These are phyloP conservation scores for Pseudopodoces humilis DNA, from an alignment of 2,113 vertebrate species.

Conservation along the genomic window DNA sequence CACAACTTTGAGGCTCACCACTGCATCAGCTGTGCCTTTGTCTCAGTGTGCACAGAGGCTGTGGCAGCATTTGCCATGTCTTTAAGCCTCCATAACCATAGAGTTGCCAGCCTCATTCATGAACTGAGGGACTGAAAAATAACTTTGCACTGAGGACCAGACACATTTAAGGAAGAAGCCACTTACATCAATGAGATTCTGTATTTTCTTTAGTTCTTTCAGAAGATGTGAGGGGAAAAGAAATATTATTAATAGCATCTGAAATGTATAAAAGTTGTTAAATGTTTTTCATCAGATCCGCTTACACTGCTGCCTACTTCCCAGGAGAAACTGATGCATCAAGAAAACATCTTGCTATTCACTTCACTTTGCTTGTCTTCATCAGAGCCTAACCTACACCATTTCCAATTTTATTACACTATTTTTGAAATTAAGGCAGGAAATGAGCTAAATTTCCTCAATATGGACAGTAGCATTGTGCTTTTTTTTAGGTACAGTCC, in stretches of 20 bases:
- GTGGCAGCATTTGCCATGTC: neutral
- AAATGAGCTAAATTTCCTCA: neutral
- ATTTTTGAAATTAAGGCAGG: neutral
- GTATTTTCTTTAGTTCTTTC: neutral
- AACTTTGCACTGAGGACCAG: neutral
- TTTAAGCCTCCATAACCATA: neutral
- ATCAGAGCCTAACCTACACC: neutral
- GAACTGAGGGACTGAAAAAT: neutral
- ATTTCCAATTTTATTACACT: neutral
- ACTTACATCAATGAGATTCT: neutral
- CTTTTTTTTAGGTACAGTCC: neutral
- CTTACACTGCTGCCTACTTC: neutral
- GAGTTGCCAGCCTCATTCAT: accelerated
- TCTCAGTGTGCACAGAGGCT: neutral
- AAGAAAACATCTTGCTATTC: neutral
- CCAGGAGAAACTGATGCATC: neutral
- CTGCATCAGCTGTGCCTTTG: neutral
- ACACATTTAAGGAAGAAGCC: neutral
- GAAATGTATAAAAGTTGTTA: neutral
- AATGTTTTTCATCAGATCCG: neutral
- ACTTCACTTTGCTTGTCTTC: neutral
- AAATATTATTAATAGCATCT: neutral
- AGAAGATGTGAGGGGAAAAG: neutral
- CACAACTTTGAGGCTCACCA: neutral
- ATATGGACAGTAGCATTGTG: neutral